Evolutionary conservation across 2,113 vertebrate genomes (phyloP), one percentile per base, ranked within the genome.

Genomic region (Nipponia nippon): DNA sequence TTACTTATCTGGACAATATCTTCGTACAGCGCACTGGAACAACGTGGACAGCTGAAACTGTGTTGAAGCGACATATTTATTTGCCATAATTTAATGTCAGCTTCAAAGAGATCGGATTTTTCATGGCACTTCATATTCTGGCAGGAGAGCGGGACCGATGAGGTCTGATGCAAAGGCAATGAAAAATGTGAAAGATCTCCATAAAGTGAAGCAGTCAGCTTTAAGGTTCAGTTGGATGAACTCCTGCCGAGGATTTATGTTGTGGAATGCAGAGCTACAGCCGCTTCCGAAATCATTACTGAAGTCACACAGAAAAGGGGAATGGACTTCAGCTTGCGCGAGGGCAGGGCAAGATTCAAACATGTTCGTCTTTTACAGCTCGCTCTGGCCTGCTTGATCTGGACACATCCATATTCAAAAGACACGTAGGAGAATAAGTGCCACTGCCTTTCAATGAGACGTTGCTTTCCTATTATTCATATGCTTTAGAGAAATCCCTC

Each of bases 121-220:
- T 93, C 90, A 66, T 6, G 11, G 90, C 71, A 73, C 71, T 88
- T 96, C 58, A 7, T 52, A 62, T 83, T 62, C 83, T 50, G 62
- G 53, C 87, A 94, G 71, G 55, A 72, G 46, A 91, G 53, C 0
- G 0, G 90, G 85, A 73, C 71, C 23, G 16, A 70, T 7, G 62
- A 76, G 85, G 53, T 93, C 81, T 83, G 78, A 89, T 47, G 89
- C 78, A 80, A 80, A 91, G 82, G 90, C 73, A 80, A 66, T 90
- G 95, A 96, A 86, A 93, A 94, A 92, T 86, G 82, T 22, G 82
- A 80, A 66, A 79, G 90, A 92, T 90, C 34, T 77, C 90, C 77
- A 76, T 83, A 94, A 96, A 90, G 92, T 2, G 38, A 83, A 72
- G 90, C 79, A 77, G 63, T 72, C 88, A 80, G 76, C 76, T 93